phyloP scores from a whole-genome alignment of 2,113 vertebrate species.

The Catharus minimus region DNA sequence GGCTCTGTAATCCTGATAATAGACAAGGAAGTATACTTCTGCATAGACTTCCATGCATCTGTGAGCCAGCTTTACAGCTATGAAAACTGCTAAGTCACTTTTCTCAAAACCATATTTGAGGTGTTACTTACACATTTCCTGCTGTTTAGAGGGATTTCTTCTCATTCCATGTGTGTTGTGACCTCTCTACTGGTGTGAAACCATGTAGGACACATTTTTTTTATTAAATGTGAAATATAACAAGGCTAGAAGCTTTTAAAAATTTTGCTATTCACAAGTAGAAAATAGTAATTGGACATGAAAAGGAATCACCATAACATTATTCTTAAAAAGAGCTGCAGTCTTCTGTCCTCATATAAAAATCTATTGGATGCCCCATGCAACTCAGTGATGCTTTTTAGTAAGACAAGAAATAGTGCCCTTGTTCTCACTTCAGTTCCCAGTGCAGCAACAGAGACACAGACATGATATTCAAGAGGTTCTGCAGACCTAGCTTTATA shows the following conservation, averaged over 20 bases:
- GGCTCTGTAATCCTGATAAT: constrained; percentile 1
- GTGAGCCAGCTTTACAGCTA: constrained; percentile 43
- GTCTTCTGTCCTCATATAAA: background rate
- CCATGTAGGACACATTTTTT: background rate
- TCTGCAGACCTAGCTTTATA: background rate
- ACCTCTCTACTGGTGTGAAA: constrained; percentile 6
- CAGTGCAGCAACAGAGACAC: background rate
- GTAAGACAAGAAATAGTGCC: background rate
- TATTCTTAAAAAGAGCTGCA: background rate
- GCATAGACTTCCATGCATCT: background rate
- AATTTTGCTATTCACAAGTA: background rate
- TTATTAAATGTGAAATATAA: background rate
- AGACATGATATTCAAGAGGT: background rate
- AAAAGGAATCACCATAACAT: background rate
- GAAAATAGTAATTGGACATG: background rate
- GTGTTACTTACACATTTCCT: constrained; percentile 36
- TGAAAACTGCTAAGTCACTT: constrained; percentile 55
- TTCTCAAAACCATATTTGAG: constrained; percentile 5
- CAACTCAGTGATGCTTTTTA: background rate
- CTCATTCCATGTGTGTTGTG: background rate
- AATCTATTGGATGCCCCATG: background rate
- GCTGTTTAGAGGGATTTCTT: constrained; percentile 15
- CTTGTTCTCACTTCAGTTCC: background rate
- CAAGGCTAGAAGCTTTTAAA: background rate
- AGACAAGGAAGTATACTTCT: constrained; percentile 8